Conservation (phyloP, 2,113 vertebrate genomes). For the Phaethon lepturus region DNA sequence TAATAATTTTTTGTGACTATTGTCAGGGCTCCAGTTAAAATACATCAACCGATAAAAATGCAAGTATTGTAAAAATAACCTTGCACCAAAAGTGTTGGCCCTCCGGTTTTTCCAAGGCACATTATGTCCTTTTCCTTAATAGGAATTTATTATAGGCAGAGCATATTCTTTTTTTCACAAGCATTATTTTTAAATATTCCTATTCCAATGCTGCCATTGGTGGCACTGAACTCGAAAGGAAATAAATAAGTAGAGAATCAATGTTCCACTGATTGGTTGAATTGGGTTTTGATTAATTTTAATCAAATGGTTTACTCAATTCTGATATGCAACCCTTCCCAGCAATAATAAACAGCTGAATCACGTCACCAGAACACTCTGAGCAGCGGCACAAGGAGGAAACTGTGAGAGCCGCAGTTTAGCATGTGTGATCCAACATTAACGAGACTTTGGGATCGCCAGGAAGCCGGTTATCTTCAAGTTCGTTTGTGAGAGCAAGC, state of each 20-base stretch:
- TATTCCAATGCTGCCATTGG: neutral
- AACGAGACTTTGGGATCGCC: neutral
- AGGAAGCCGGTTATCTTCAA: neutral
- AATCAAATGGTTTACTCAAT: neutral
- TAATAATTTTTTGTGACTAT: conserved; percentile 78
- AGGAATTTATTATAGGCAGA: neutral
- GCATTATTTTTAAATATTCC: neutral
- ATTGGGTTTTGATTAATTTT: conserved; percentile 46
- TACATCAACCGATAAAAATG: conserved; percentile 77
- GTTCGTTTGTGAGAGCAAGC: neutral
- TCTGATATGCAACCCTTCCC: neutral
- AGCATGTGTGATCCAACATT: neutral
- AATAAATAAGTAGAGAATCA: neutral
- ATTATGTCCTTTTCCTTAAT: neutral
- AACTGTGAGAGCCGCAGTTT: neutral
- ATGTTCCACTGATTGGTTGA: neutral
- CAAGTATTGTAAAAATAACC: conserved; percentile 77
- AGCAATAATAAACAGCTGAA: conserved; percentile 8
- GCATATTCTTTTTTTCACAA: neutral
- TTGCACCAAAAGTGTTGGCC: conserved; percentile 63
- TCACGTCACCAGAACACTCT: neutral
- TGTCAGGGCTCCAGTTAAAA: conserved; percentile 76
- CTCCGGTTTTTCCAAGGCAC: neutral
- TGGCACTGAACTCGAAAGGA: neutral
- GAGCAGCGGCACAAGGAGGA: neutral